Conservation (phyloP, 2,113 vertebrate species). For the Lophura nycthemera region DNA sequence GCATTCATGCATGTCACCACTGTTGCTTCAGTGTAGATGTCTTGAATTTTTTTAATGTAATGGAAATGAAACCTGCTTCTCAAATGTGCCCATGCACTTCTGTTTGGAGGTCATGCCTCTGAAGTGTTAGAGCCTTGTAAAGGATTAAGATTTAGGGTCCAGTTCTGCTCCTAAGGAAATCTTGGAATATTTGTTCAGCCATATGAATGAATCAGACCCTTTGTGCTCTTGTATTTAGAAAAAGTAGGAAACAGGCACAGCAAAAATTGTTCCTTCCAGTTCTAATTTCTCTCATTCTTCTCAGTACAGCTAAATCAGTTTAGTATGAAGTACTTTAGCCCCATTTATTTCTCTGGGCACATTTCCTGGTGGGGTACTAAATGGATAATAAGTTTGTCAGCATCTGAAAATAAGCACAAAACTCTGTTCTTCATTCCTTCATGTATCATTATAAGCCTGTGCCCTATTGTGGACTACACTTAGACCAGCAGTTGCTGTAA, state of each 20-base stretch:
- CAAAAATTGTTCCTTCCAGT: constrained; percentile 28
- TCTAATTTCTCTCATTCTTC: constrained; percentile 31
- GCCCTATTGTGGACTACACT: background rate
- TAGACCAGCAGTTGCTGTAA: constrained; percentile 24
- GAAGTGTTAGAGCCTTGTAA: constrained; percentile 10
- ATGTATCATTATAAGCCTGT: background rate
- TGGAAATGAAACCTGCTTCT: background rate
- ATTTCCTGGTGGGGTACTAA: constrained; percentile 26
- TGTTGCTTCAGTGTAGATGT: background rate
- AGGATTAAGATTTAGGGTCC: constrained; percentile 1
- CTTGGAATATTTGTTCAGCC: background rate
- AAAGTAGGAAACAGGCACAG: constrained; percentile 22
- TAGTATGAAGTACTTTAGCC: constrained; percentile 4
- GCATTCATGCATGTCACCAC: background rate
- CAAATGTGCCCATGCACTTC: background rate
- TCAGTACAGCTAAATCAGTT: constrained; percentile 36
- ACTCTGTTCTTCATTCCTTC: background rate
- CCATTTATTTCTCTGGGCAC: constrained; percentile 47
- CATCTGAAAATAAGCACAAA: background rate
- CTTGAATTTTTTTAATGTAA: background rate
- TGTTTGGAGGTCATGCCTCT: constrained; percentile 9
- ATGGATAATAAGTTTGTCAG: constrained; percentile 46
- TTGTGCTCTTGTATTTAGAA: constrained; percentile 19
- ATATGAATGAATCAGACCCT: rapidly evolving
- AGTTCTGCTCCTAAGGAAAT: background rate